Evolutionary conservation across 2,888 invertebrate species (phyloP), one percentile per base, ranked within the genome.

Genomic region (Caenorhabditis auriculariae): DNA sequence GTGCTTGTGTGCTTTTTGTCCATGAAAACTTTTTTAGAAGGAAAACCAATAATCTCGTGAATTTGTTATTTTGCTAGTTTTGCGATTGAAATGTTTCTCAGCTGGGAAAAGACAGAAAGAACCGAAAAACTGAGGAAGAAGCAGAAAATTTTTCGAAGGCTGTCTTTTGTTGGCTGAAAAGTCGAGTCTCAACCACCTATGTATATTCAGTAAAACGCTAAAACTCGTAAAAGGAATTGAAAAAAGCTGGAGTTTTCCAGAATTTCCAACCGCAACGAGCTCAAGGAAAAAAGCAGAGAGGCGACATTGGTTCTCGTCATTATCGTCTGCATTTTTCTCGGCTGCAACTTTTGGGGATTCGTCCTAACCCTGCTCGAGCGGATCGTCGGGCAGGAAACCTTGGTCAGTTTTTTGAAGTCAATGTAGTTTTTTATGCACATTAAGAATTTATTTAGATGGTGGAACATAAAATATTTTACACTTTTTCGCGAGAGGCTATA

Each of bases 401-500:
- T 75, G 57, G 61, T 61, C 35, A 44, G 42, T 52, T 7, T 15
- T 4, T 7, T 12, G 4, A 37, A 15, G 9, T 44, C 24, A 1
- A 24, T 17, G 12, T 1, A 1, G 17, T 44, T 27, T 26, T 44
- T 15, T 23, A n/a, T 9, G 1, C 9, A 17, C 12, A n/a, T 29
- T 32, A 2, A n/a, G 7, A 9, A 44, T 23, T n/a, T 9, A 9
- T 9, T 7, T 39, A 58, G 60, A 67, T 61, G 60, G 48, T 47
- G 9, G 65, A 76, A 23, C 62, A 74, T 28, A 57, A 65, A 24
- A 49, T 61, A 15, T 76, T 76, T 60, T 77, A 77, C 62, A 72
- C 77, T 0, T 77, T 77, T 57, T 76, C 72, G 1, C 54, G 77
- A 15, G 77, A 77, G 48, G 72, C 76, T 21, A 91, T 90, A 81